phyloP scores from a whole-genome alignment of 1,140 invertebrate genomes.

The Choristoneura fumiferana region DNA sequence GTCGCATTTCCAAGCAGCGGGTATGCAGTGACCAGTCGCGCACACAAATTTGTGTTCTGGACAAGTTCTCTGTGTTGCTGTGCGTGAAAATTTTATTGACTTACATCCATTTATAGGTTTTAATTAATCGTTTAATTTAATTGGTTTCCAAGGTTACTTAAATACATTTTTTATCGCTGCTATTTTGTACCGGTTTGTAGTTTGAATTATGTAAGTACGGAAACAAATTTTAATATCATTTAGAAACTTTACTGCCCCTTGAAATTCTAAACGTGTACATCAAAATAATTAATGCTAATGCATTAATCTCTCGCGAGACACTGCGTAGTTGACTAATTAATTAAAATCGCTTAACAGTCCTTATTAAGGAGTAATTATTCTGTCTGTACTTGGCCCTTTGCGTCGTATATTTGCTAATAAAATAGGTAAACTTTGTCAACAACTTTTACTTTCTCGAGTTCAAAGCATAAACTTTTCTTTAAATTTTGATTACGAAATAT shows the following conservation, averaged over 20 bases:
- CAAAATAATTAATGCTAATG: slow-evolving; percentile 47
- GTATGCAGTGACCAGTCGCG: slow-evolving; percentile 84
- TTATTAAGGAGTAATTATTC: slow-evolving; percentile 47
- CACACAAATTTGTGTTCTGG: slow-evolving; percentile 81
- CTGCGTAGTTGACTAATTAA: slow-evolving; percentile 45
- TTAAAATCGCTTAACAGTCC: slow-evolving; percentile 45
- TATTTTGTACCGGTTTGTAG: too few species aligned
- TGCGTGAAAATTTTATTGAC: slow-evolving; percentile 25
- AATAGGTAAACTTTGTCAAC: slow-evolving; percentile 35
- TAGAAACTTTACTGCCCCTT: slow-evolving; percentile 19
- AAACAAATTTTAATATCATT: slow-evolving; percentile 20
- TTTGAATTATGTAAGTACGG: too few species aligned
- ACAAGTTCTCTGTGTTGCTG: slow-evolving; percentile 77
- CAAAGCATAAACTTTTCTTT: slow-evolving; percentile 13
- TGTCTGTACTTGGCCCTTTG: slow-evolving; percentile 28
- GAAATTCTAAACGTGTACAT: slow-evolving; percentile 28
- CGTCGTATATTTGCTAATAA: slow-evolving; percentile 39
- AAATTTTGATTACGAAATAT: slow-evolving; percentile 1
- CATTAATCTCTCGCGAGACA: slow-evolving; percentile 36
- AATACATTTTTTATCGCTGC: too few species aligned
- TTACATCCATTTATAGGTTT: too few species aligned
- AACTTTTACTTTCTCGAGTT: slow-evolving; percentile 6
- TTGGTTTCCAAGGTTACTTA: too few species aligned
- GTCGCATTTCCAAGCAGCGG: slow-evolving; percentile 85
- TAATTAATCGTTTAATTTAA: slow-evolving; percentile 23